A percentile compares a stretch with the other conserved stretches of the same genome.
phyloP scores from a whole-genome alignment of 1,140 invertebrate species.

The Bombus confusus region DNA sequence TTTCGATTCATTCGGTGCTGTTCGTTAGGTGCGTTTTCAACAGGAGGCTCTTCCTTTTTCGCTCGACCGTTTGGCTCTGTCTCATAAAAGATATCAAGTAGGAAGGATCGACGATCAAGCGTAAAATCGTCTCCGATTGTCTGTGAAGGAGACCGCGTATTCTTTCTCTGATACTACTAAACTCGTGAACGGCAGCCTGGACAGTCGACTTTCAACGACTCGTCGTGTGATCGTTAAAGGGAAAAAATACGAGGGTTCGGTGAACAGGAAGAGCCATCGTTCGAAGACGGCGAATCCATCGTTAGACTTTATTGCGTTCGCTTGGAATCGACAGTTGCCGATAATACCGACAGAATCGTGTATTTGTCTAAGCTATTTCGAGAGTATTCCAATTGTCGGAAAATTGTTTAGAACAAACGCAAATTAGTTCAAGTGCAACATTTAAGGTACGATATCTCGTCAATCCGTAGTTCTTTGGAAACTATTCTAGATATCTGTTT shows the following conservation, averaged over 20 bases:
- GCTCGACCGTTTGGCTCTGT: neutral
- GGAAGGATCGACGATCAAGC: constrained; percentile 1
- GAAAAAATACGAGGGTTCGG: constrained; percentile 19
- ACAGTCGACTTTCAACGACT: neutral
- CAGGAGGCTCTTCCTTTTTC: neutral
- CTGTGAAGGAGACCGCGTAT: neutral
- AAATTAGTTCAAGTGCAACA: no score
- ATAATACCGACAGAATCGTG: neutral
- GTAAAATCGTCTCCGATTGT: constrained; percentile 34
- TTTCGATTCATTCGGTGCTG: constrained; percentile 4
- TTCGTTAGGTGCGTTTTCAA: constrained; percentile 38
- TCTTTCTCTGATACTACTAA: neutral
- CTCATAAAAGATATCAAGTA: constrained; percentile 15
- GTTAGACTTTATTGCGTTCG: neutral
- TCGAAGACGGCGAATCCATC: neutral
- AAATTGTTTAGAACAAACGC: no score
- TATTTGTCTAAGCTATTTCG: neutral
- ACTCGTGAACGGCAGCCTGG: neutral
- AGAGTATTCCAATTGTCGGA: neutral
- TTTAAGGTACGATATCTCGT: neutral
- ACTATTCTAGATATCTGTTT: no score
- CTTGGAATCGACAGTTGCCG: no score
- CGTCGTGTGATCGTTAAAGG: constrained; percentile 1
- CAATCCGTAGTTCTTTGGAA: neutral
- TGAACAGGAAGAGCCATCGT: neutral